Conservation (phyloP, 2,797 vertebrate species). For the Nannoperca australis region DNA sequence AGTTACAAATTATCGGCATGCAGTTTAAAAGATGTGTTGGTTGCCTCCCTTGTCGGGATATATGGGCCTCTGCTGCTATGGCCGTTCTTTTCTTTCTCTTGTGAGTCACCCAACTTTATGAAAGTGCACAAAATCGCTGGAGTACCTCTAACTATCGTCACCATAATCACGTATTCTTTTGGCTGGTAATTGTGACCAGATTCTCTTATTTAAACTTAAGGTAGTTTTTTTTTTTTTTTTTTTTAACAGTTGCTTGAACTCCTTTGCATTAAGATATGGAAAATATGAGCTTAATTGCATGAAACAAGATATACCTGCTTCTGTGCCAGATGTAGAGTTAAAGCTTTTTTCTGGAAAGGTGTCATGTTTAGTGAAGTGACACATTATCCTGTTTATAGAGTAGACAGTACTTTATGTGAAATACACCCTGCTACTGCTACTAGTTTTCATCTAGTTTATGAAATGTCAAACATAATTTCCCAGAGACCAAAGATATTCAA, state of each 20-base stretch:
- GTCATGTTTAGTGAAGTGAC: conserved; percentile 12
- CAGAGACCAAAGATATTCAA: neutral
- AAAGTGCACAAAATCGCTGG: neutral
- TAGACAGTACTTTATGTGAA: neutral
- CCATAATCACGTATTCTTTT: neutral
- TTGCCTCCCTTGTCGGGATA: too few species aligned
- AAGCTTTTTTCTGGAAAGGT: conserved; percentile 33
- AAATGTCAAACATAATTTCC: conserved; percentile 16
- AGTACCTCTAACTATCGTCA: neutral
- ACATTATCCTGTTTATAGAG: conserved; percentile 1
- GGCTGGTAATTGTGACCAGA: neutral
- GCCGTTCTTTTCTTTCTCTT: too few species aligned
- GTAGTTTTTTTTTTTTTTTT: neutral
- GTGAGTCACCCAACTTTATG: too few species aligned
- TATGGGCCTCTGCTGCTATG: too few species aligned
- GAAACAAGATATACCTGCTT: conserved; percentile 4
- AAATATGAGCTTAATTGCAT: neutral
- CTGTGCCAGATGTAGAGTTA: conserved; percentile 19
- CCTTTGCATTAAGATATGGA: neutral
- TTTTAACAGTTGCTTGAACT: neutral
- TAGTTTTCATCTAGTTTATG: neutral
- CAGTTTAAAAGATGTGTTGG: neutral
- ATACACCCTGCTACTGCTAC: conserved; percentile 5
- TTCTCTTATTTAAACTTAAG: neutral
- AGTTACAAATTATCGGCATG: neutral